Evolutionary conservation across 2,888 invertebrate species (phyloP).

Genomic region (Coecobrya sp.): DNA sequence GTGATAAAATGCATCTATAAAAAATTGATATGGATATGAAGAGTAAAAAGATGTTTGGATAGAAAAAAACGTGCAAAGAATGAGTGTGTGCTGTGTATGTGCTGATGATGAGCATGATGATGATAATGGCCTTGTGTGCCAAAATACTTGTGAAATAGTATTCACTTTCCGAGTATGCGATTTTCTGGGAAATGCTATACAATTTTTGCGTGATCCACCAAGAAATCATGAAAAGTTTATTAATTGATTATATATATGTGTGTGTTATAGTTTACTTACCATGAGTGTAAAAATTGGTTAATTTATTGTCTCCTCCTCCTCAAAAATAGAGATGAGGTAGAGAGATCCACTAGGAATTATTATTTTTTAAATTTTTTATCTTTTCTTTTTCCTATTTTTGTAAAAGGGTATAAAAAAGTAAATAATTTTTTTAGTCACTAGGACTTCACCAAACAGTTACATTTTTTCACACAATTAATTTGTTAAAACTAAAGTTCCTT

Average conservation of each 20-base stretch:
- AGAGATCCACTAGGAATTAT: background rate
- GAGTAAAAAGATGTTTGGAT: too few relatives aligned
- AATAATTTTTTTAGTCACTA: slow-evolving; percentile 78
- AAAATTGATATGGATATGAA: too few relatives aligned
- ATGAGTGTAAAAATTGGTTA: slow-evolving; percentile 79
- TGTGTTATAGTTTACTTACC: slow-evolving; percentile 73
- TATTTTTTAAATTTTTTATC: slow-evolving; percentile 1
- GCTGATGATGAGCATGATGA: too few relatives aligned
- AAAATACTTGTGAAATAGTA: too few relatives aligned
- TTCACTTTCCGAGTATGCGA: too few relatives aligned
- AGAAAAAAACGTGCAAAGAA: too few relatives aligned
- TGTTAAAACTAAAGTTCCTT: slow-evolving; percentile 62
- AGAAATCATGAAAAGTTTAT: background rate
- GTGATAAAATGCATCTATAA: too few relatives aligned
- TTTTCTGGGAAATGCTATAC: too few relatives aligned
- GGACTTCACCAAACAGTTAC: slow-evolving; percentile 77
- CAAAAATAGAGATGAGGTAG: slow-evolving; percentile 20
- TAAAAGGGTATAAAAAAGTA: slow-evolving; percentile 61
- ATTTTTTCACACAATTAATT: slow-evolving; percentile 76
- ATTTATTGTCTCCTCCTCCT: slow-evolving; percentile 77
- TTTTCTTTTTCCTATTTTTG: slow-evolving; percentile 49
- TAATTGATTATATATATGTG: too few relatives aligned
- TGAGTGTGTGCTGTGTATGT: too few relatives aligned
- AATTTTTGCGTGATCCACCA: too few relatives aligned
- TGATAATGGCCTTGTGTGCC: too few relatives aligned